phyloP scores from a whole-genome alignment of 2,888 invertebrate species.

The Thumatha senex region DNA sequence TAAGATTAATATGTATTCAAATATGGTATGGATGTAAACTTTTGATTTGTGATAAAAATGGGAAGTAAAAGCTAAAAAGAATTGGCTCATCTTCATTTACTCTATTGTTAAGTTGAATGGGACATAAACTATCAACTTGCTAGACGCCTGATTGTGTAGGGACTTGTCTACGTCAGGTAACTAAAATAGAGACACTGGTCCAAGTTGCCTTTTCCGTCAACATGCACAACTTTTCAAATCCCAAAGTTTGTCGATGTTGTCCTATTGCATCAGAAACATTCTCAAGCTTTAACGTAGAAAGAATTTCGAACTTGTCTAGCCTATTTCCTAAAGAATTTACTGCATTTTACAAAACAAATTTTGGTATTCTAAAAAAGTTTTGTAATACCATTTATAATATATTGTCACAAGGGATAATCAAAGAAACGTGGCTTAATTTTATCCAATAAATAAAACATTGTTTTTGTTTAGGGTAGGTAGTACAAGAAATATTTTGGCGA shows the following conservation, averaged over 20 bases:
- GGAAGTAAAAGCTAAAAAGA: slow-evolving; percentile 73
- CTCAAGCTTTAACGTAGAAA: slow-evolving; percentile 46
- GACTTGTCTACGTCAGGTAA: slow-evolving; percentile 78
- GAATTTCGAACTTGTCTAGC: slow-evolving; percentile 42
- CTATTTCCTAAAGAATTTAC: slow-evolving; percentile 24
- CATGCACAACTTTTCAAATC: slow-evolving; percentile 71
- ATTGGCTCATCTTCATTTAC: slow-evolving; percentile 79
- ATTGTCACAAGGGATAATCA: slow-evolving; percentile 1
- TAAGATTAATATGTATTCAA: slow-evolving; percentile 37
- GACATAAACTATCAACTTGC: slow-evolving; percentile 77
- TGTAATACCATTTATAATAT: slow-evolving; percentile 17
- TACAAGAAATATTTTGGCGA: slow-evolving; percentile 68
- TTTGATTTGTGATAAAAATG: slow-evolving; percentile 71
- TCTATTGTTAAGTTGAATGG: slow-evolving; percentile 79
- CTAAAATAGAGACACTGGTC: slow-evolving; percentile 71
- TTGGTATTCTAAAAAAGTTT: too few species aligned
- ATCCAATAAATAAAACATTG: slow-evolving; percentile 72
- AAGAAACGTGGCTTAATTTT: slow-evolving; percentile 43
- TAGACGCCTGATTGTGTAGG: slow-evolving; percentile 75
- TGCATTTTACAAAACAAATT: slow-evolving; percentile 8
- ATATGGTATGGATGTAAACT: slow-evolving; percentile 75
- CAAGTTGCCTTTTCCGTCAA: slow-evolving; percentile 64
- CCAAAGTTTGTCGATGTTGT: slow-evolving; percentile 56
- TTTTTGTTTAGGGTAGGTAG: slow-evolving; percentile 54
- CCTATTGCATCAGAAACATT: slow-evolving; percentile 51